Evolutionary conservation across 2,888 invertebrate species (phyloP), one percentile per base, ranked within the genome.

Genomic region (Cacoxenus indagator): DNA sequence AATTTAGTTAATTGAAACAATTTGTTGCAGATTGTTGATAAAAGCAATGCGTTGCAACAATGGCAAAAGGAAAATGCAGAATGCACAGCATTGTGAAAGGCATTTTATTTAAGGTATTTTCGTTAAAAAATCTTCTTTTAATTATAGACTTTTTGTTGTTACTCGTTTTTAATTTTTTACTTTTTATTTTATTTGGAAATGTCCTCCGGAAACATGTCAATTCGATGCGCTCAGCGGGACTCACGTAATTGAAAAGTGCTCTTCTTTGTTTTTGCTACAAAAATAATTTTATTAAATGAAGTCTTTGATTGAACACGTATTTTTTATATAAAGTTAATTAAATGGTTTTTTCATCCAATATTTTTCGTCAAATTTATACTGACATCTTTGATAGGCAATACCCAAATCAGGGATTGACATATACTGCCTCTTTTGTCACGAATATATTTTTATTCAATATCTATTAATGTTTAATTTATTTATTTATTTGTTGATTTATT

Each of bases 1-100:
- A 85, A 85, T 85, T 85, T 85, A 85, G 86, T 85, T 85, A 86
- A 85, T 85, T 85, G 85, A 85, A 85, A 85, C 85, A 85, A 85
- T 85, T 86, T 85, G 85, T 86, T 84, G 81, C 69, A 69, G 59
- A 68, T 72, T 54, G n/a, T n/a, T n/a, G 67, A 43, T 22, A 57
- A 27, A 26, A 62, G n/a, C 66, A 67, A 22, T 37, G n/a, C 17
- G 51, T 27, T 14, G 17, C 22, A 37, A 61, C 14, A 61, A 61
- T 37, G 27, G n/a, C n/a, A 61, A 61, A 61, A 61, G 43, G 22
- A 43, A 61, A 43, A 37, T 62, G 61, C 9, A 9, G 51, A 80
- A 82, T 78, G 79, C 81, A 81, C n/a, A 11, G 11, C 26, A 9
- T 48, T 48, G 48, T 17, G 22, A 19, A 48, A 51, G 22, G 19